Evolutionary conservation across 2,113 vertebrate genomes (phyloP), one percentile per base, ranked within the genome.

Genomic region (Ariopsis seemanni): DNA sequence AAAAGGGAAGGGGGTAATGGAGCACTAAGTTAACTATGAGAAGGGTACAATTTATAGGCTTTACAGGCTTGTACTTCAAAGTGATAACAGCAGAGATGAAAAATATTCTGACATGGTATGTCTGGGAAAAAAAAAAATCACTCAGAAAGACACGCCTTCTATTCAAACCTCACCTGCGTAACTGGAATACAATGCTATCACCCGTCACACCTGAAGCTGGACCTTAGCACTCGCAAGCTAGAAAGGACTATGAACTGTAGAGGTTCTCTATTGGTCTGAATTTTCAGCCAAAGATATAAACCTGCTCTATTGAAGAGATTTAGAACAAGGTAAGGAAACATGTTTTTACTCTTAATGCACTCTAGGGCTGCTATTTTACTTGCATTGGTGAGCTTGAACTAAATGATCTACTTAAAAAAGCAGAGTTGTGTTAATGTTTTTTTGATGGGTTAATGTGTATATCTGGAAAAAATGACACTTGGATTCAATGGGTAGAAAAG

Each of bases 141-240:
- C 12, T 80, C 72, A 34, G 4, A 74, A 25, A 71, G 63, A 58
- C 72, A 88, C 79, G 25, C 80, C 84, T 83, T 88, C 86, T 85
- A 86, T 88, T 86, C 84, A 84, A 15, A 60, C 52, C 74, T 86
- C 74, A 90, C 84, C 84, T 86, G 25, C 25, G 50, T 67, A 85
- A 87, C 53, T 57, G 60, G 57, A 53, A 69, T 62, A 79, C 57
- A 84, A 78, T 72, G 78, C 71, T 53, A 60, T 78, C 52, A 72
- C 53, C 80, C 17, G 87, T 53, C 89, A 88, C 55, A 83, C 80
- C 84, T 87, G 65, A 85, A 57, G 53, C 42, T 89, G 85, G 58
- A 88, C 62, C 78, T 88, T 69, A 81, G 30, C 58, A 86, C 89
- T 84, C 1, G 0, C 17, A 77, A 79, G 53, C 62, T 34, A 69